Percentiles rank a stretch among this genome's conserved stretches.
These are phyloP conservation scores for Emberiza fucata DNA, from an alignment of 2,113 vertebrate species.

Conservation along the genomic window DNA sequence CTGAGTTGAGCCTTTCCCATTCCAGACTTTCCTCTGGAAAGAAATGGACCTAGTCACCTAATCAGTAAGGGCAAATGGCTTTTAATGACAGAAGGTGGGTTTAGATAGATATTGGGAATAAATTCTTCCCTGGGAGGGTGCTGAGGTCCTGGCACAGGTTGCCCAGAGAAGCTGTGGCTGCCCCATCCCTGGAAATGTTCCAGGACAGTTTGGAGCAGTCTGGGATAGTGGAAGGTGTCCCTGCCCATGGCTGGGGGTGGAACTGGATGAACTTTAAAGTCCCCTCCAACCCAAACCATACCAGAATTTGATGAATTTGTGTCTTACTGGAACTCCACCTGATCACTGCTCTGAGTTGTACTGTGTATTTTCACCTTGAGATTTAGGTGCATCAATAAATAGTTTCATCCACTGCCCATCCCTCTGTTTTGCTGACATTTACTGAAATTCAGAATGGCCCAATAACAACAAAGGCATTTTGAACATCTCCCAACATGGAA, in stretches of 20 bases:
- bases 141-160: background rate
- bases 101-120: background rate
- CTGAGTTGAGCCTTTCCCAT: background rate
- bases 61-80: background rate
- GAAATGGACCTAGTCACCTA: background rate
- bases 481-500: background rate
- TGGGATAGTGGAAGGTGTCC: background rate
- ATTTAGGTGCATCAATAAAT: background rate
- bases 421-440: background rate
- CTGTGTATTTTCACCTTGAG: background rate
- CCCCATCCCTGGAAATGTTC: background rate
- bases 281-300: background rate
- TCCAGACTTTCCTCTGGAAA: background rate
- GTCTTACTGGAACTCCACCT: background rate
- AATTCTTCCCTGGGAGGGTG: background rate
- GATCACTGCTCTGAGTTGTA: background rate
- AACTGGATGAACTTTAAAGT: background rate
- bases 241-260: background rate
- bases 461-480: background rate
- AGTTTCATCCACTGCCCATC: background rate
- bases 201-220: background rate
- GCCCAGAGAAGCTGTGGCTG: background rate
- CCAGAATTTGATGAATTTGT: rapidly evolving
- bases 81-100: background rate
- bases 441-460: background rate